phyloP scores from a whole-genome alignment of 2,113 vertebrate genomes.

The Sturnus vulgaris region DNA sequence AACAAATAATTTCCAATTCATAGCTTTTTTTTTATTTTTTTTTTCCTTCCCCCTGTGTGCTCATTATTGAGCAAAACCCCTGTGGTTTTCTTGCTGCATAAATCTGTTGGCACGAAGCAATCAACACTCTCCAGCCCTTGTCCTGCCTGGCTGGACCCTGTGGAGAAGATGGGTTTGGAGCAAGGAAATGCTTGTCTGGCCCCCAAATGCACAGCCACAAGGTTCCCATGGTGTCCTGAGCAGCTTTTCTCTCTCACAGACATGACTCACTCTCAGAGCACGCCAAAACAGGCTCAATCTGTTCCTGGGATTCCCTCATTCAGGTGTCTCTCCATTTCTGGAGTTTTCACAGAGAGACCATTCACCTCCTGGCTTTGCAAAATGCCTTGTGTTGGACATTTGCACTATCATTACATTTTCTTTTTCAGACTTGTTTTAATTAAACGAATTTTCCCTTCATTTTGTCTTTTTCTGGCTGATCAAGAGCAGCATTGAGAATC shows the following conservation, averaged over 20 bases:
- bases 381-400: background rate
- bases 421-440: background rate
- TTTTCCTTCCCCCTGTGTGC: accelerated
- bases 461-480: background rate
- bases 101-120: background rate
- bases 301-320: background rate
- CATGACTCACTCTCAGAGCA: background rate
- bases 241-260: background rate
- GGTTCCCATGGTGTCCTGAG: background rate
- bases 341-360: background rate
- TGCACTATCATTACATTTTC: background rate
- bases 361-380: background rate
- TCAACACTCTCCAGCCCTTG: background rate
- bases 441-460: background rate
- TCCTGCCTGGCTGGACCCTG: background rate
- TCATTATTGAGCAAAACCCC: background rate
- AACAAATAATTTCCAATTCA: background rate
- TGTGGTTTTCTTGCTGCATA: background rate
- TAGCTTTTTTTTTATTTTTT: background rate
- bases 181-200: background rate
- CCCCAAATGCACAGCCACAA: background rate
- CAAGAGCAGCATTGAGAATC: background rate
- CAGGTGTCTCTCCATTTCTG: background rate
- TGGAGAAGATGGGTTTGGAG: background rate
- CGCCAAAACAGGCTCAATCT: background rate